Conservation (phyloP, 1,140 invertebrate genomes). For the Saccostrea glomerata region DNA sequence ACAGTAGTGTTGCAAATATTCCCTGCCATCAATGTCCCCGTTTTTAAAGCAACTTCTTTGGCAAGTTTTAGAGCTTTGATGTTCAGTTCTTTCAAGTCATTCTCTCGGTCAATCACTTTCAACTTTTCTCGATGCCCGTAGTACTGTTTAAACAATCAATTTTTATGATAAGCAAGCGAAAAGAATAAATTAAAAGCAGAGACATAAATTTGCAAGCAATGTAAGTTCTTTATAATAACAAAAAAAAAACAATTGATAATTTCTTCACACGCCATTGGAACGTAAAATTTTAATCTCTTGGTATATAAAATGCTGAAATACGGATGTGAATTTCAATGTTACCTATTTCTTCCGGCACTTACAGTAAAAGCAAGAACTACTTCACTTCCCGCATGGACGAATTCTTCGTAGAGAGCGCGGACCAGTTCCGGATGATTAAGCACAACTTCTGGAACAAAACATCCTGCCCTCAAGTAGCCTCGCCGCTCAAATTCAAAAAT, state of each 20-base stretch:
- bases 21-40: constrained; percentile 71
- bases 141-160: constrained; percentile 59
- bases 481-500: constrained; percentile 72
- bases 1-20: constrained; percentile 70
- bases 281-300: no score
- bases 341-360: not conserved
- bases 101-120: constrained; percentile 65
- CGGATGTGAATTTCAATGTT: no score
- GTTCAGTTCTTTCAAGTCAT: constrained; percentile 68
- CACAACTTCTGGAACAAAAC: constrained; percentile 69
- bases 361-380: constrained; percentile 73
- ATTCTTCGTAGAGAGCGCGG: constrained; percentile 64
- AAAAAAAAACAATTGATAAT: no score
- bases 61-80: constrained; percentile 66
- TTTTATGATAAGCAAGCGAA: no score
- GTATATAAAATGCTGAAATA: no score
- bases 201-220: no score
- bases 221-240: no score
- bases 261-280: no score
- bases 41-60: constrained; percentile 66
- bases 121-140: constrained; percentile 73
- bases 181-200: no score
- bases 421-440: constrained; percentile 66
- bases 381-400: constrained; percentile 73
- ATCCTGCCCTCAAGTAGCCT: constrained; percentile 67